Percentiles rank a stretch among this genome's conserved stretches.
phyloP scores from a whole-genome alignment of 2,113 vertebrate genomes.

The Struthio camelus region DNA sequence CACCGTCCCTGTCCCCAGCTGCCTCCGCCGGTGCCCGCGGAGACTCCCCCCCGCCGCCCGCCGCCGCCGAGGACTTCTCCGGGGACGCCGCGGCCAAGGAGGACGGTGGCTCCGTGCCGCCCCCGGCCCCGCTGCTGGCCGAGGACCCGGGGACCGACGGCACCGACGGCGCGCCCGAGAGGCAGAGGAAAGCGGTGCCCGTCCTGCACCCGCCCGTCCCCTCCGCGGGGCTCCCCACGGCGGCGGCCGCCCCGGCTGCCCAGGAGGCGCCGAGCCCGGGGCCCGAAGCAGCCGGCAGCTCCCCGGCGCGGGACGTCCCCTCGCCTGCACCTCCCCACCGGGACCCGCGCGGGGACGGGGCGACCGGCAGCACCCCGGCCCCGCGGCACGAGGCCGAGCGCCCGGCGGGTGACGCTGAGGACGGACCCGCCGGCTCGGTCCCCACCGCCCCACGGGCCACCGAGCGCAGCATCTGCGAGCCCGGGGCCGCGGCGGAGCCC shows the following conservation, averaged over 20 bases:
- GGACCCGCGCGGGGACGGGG: too few relatives aligned
- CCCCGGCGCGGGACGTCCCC: fast-evolving
- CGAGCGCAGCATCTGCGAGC: not conserved
- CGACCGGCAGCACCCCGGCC: not conserved
- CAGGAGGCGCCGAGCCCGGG: not conserved
- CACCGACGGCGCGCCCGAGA: not conserved
- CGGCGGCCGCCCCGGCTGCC: not conserved
- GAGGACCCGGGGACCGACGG: fast-evolving
- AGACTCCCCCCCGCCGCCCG: not conserved
- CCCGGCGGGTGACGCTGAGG: not conserved
- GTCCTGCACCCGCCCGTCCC: fast-evolving
- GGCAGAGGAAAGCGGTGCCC: slow-evolving; percentile 33
- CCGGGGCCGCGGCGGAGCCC: not conserved
- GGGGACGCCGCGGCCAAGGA: not conserved
- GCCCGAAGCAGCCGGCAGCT: fast-evolving
- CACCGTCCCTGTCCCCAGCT: not conserved
- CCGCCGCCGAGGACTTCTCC: not conserved
- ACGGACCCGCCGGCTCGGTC: not conserved
- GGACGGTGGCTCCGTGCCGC: fast-evolving
- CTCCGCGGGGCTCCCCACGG: not conserved
- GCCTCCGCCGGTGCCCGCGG: not conserved
- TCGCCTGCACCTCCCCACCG: fast-evolving
- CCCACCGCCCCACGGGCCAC: fast-evolving
- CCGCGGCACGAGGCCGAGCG: not conserved
- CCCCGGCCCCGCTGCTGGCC: not conserved